A percentile compares a stretch with the other conserved stretches of the same genome.
These are phyloP conservation scores for Drosophila limbata DNA, from an alignment of 2,888 invertebrate species.

Conservation along the genomic window DNA sequence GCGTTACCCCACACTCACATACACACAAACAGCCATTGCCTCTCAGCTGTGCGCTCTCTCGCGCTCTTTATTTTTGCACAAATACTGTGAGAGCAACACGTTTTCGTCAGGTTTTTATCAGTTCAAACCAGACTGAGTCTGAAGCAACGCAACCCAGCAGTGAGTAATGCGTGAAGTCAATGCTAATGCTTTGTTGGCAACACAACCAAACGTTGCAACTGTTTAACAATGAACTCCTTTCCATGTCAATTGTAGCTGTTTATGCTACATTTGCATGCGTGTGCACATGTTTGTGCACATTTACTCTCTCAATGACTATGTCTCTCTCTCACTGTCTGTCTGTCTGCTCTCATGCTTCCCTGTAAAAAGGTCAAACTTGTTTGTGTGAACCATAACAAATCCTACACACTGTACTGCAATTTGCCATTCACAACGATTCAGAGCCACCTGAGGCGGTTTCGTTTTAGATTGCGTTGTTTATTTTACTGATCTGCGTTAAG, in stretches of 20 bases:
- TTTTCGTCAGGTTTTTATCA: conserved; percentile 77
- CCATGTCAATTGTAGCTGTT: conserved; percentile 1
- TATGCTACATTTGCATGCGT: conserved; percentile 12
- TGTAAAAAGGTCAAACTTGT: conserved; percentile 30
- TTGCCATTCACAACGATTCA: conserved; percentile 37
- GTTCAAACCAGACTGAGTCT: conserved; percentile 73
- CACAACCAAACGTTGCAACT: conserved; percentile 26
- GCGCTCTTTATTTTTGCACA: conserved; percentile 31
- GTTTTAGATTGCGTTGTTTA: conserved; percentile 6
- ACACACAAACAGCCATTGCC: conserved; percentile 20
- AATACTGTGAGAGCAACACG: conserved; percentile 69
- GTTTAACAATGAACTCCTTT: conserved; percentile 15
- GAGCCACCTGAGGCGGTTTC: conserved; percentile 24
- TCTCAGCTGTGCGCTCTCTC: conserved; percentile 30
- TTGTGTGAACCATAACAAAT: conserved; percentile 42
- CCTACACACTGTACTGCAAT: conserved; percentile 25
- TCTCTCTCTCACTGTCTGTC: not conserved
- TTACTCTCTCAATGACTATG: not conserved
- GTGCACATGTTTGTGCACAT: conserved; percentile 3
- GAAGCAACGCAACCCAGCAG: conserved; percentile 28
- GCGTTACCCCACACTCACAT: conserved; percentile 36
- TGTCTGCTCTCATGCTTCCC: not conserved
- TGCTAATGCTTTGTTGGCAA: conserved; percentile 56
- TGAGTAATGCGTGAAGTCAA: conserved; percentile 54
- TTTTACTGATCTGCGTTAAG: not conserved